Conservation (phyloP, 2,797 vertebrate species). For the Pipistrellus nathusii region DNA sequence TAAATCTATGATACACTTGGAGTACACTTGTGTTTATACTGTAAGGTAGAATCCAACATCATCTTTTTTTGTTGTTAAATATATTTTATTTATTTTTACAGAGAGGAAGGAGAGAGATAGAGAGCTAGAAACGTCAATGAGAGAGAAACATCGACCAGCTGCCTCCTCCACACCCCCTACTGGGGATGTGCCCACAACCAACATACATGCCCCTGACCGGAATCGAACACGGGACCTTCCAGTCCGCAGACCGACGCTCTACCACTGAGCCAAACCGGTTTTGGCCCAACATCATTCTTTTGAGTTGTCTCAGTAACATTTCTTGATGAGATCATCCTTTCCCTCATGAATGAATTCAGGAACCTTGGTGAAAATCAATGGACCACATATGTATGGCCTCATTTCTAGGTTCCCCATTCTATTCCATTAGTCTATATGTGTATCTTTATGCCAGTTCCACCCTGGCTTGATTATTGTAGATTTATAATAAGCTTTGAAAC, state of each 20-base stretch:
- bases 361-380: background rate
- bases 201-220: no score
- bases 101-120: no score
- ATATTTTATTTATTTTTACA: no score
- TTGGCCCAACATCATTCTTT: background rate
- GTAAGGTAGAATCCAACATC: background rate
- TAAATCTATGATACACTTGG: background rate
- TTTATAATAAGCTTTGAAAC: background rate
- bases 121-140: no score
- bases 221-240: no score
- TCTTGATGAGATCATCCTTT: background rate
- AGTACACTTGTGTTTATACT: background rate
- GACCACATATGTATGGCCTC: background rate
- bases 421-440: background rate
- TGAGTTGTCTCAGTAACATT: background rate
- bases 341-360: background rate
- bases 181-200: no score
- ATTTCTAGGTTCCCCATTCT: background rate
- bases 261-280: no score
- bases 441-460: background rate
- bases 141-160: no score
- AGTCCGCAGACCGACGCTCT: no score
- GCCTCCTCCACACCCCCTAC: no score
- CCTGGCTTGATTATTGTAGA: background rate
- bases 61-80: no score